A percentile compares a stretch with the other conserved stretches of the same genome.
Conservation (phyloP, 2,113 vertebrate species). For the Chaetura pelagica region DNA sequence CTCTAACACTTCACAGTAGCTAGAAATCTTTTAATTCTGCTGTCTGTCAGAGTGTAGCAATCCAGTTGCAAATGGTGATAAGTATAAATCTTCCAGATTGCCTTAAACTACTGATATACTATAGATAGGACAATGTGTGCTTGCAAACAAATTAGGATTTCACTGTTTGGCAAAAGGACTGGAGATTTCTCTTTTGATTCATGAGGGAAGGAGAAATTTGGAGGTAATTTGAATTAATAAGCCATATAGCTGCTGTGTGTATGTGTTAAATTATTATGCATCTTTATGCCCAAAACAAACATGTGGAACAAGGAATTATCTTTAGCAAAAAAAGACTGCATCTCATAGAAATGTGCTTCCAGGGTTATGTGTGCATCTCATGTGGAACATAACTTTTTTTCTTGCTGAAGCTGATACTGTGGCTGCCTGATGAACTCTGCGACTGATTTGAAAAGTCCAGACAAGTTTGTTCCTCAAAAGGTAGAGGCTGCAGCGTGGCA, state of each 20-base stretch:
- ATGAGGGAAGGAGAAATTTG: not conserved
- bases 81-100: slow-evolving; percentile 70
- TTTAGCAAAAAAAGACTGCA: not conserved
- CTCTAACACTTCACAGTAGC: slow-evolving; percentile 32
- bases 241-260: not conserved
- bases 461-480: not conserved
- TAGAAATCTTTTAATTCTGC: slow-evolving; percentile 62
- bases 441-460: not conserved
- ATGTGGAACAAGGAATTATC: slow-evolving; percentile 8
- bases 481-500: not conserved
- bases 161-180: not conserved
- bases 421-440: not conserved
- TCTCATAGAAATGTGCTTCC: not conserved
- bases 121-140: slow-evolving; percentile 42
- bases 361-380: not conserved
- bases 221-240: slow-evolving; percentile 32
- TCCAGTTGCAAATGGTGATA: slow-evolving; percentile 60
- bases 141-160: slow-evolving; percentile 43
- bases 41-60: slow-evolving; percentile 66
- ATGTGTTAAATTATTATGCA: not conserved
- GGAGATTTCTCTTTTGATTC: slow-evolving; percentile 56
- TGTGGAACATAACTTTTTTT: not conserved
- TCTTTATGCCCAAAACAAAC: slow-evolving; percentile 22
- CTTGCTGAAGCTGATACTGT: not conserved
- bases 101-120: slow-evolving; percentile 71